Base-by-base conservation (phyloP, 2,797 vertebrate species). In the Lacerta agilis region DNA sequence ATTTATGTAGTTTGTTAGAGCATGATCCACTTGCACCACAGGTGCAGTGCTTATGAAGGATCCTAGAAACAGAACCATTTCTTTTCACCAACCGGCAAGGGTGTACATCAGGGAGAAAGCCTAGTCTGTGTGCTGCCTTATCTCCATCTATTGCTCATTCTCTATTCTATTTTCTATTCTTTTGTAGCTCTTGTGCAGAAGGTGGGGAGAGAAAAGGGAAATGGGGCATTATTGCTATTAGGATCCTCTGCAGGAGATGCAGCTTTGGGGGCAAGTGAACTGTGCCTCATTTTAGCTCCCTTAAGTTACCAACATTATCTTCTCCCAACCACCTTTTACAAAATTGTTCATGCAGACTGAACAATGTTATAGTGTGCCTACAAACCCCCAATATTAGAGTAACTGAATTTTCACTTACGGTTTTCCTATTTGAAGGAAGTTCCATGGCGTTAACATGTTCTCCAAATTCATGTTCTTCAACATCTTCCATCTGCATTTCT, bases 401-500 rank as follows among this genome's bases (percentile, higher is more conserved):
- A 84, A 78, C 2, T 58, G 9, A 92, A 89, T 27, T 83, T 36
- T 1, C 33, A 13, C 1, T 92, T 23, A 76, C 86, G 87, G 88
- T 43, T 93, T 97, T 96, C 73, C 94, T 92, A 89, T 82, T 13
- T 91, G 88, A 83, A 80, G 93, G 91, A 80, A 96, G 91, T 55
- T 94, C 95, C 92, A 96, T 87, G 0, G 79, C 86, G 72, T 84
- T 36, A 79, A 61, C 94, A 84, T 81, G n/a, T 85, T 96, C 94
- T 67, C 97, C 93, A 86, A 98, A 97, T 88, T 98, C 98, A 88
- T 98, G 97, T 29, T 97, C 95, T 64, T 98, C 96, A 5, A 96
- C 94, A 86, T 95, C 93, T 86, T 98, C 98, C 94, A 97, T 97
- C 90, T 97, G 95, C 95, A 98, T 97, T 92, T 97, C 97, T 88